A percentile compares a stretch with the other conserved stretches of the same genome.
Conservation (phyloP, 2,797 vertebrate species). For the Tragelaphus oryx region DNA sequence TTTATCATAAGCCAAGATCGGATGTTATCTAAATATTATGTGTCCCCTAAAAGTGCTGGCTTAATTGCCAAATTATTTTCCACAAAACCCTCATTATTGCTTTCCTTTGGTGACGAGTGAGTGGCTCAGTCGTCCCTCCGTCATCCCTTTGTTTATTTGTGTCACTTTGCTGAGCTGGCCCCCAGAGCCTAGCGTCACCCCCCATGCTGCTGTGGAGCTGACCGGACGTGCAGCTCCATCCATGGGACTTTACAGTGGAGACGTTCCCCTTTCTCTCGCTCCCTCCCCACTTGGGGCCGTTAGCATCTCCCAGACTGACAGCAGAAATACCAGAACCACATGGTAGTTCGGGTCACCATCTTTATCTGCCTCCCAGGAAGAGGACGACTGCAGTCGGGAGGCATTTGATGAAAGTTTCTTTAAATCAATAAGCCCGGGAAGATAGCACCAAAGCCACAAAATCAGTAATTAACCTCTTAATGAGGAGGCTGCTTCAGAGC, state of each 20-base stretch:
- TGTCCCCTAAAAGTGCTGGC: not conserved
- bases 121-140: rapidly evolving
- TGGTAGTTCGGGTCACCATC: not conserved
- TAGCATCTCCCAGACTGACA: not conserved
- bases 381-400: not conserved
- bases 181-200: rapidly evolving
- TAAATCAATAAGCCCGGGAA: not conserved
- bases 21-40: not conserved
- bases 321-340: not conserved
- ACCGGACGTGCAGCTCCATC: not conserved
- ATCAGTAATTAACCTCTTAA: not conserved
- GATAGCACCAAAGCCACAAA: rapidly evolving
- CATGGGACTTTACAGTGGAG: too few species aligned
- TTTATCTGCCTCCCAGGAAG: not conserved
- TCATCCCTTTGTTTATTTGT: not conserved
- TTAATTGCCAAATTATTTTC: not conserved
- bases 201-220: rapidly evolving
- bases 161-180: not conserved
- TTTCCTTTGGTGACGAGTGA: not conserved
- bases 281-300: not conserved
- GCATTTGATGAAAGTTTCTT: not conserved
- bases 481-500: not conserved
- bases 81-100: rapidly evolving
- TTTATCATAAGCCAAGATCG: rapidly evolving
- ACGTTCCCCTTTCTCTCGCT: not conserved